Percentiles rank a stretch among this genome's conserved stretches.
Conservation (phyloP, 2,113 vertebrate species). For the Perognathus longimembris region DNA sequence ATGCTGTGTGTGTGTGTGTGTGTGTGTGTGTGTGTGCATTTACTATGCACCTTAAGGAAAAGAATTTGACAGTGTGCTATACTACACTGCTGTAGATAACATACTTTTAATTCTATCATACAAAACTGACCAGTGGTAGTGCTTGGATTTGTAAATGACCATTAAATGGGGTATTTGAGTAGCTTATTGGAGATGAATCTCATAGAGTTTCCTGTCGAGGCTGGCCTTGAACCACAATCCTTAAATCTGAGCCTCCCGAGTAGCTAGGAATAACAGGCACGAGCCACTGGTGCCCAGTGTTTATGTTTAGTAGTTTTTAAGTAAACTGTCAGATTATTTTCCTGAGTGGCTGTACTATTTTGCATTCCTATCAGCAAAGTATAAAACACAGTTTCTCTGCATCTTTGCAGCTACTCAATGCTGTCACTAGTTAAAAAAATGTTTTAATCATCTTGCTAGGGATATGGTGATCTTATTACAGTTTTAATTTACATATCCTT, state of each 20-base stretch:
- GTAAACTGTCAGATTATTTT: background rate
- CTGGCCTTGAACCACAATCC: too few species aligned
- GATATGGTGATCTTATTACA: background rate
- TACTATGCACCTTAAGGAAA: conserved; percentile 72
- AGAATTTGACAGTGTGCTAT: conserved; percentile 70
- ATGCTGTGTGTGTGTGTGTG: too few species aligned
- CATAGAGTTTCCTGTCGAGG: too few species aligned
- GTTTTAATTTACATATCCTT: background rate
- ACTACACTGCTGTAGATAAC: conserved; percentile 74
- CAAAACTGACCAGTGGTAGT: conserved; percentile 84
- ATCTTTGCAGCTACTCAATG: background rate
- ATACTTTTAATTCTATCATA: conserved; percentile 80
- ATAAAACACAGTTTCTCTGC: background rate
- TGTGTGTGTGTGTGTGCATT: too few species aligned
- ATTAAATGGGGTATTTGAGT: conserved; percentile 65
- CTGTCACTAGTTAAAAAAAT: background rate
- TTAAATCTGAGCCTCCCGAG: too few species aligned
- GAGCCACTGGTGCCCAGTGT: too few species aligned
- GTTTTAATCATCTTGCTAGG: background rate
- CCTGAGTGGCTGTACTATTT: too few species aligned
- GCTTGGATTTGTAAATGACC: conserved; percentile 79
- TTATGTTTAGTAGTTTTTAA: background rate
- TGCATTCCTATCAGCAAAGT: background rate
- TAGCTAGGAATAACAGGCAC: too few species aligned
- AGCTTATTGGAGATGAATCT: too few species aligned